Conservation (phyloP, 2,797 vertebrate species). For the Cossypha polioptera region DNA sequence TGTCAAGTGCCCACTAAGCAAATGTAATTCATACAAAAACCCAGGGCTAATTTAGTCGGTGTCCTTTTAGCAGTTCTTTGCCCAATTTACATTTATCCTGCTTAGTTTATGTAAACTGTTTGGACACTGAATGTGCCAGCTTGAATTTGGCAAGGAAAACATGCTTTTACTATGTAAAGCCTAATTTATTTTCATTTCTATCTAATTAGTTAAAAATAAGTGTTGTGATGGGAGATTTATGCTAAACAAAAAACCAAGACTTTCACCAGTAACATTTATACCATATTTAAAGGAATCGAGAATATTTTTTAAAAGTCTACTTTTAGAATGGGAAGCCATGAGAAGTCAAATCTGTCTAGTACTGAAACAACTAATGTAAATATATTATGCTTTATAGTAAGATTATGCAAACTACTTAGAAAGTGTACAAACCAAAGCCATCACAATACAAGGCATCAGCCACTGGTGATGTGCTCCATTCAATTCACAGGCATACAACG, state of each 20-base stretch:
- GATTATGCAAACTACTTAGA: not conserved
- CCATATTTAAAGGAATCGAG: not conserved
- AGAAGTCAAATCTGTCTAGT: not conserved
- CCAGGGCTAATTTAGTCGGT: not conserved
- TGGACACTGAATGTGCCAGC: not conserved
- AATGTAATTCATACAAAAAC: not conserved
- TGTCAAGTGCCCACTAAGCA: not conserved
- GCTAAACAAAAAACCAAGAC: not conserved
- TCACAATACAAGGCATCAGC: not conserved
- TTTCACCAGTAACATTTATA: not conserved
- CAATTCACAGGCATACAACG: not conserved
- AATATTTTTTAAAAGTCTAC: not conserved
- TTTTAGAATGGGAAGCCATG: not conserved
- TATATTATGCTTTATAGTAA: not conserved
- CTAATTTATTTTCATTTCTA: not conserved
- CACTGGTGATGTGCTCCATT: not conserved
- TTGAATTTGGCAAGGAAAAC: not conserved
- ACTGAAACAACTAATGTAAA: not conserved
- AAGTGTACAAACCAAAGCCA: not conserved
- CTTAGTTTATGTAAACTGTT: not conserved
- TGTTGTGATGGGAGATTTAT: not conserved
- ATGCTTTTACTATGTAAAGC: not conserved
- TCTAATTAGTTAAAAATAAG: not conserved
- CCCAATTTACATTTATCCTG: not conserved
- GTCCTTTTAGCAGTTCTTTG: not conserved